Evolutionary conservation across 2,888 invertebrate genomes (phyloP).

Genomic region (Pyrrhia umbra): DNA sequence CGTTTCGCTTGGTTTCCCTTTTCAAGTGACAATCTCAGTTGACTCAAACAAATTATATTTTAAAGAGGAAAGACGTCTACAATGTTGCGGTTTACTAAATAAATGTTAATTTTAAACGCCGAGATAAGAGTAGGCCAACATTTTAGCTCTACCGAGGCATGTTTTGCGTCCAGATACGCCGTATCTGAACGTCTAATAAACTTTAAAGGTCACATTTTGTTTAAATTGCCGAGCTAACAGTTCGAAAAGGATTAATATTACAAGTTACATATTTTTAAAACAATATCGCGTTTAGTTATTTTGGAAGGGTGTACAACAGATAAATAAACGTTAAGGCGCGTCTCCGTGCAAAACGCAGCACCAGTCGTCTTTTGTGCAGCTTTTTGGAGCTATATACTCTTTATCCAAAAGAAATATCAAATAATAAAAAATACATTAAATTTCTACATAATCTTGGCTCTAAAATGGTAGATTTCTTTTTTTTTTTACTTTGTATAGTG

Average conservation of each 20-base stretch:
- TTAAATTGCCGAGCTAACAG: neutral
- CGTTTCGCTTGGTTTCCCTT: constrained; percentile 23
- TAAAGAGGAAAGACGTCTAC: constrained; percentile 36
- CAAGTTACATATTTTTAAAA: neutral
- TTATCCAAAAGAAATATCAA: too few relatives aligned
- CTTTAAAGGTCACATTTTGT: constrained; percentile 6
- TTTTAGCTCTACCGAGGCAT: constrained; percentile 19
- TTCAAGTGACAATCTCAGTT: constrained; percentile 46
- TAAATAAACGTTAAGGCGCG: constrained; percentile 1
- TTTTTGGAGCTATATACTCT: too few relatives aligned
- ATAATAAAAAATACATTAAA: too few relatives aligned
- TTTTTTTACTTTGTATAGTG: too few relatives aligned
- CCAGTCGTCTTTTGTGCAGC: too few relatives aligned
- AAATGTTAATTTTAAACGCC: constrained; percentile 45
- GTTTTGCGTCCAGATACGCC: constrained; percentile 34
- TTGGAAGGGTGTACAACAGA: neutral
- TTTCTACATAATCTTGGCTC: too few relatives aligned
- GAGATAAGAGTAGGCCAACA: constrained; percentile 37
- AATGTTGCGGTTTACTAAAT: constrained; percentile 48
- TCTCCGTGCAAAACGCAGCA: too few relatives aligned
- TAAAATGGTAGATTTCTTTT: too few relatives aligned
- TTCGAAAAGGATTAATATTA: constrained; percentile 10
- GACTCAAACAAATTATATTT: constrained; percentile 52
- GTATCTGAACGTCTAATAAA: constrained; percentile 35
- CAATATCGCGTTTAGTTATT: neutral